Evolutionary conservation across 37 sponge, comb jelly and placozoan species (phyloP).

Genomic region (Cliona cf. orientalis): DNA sequence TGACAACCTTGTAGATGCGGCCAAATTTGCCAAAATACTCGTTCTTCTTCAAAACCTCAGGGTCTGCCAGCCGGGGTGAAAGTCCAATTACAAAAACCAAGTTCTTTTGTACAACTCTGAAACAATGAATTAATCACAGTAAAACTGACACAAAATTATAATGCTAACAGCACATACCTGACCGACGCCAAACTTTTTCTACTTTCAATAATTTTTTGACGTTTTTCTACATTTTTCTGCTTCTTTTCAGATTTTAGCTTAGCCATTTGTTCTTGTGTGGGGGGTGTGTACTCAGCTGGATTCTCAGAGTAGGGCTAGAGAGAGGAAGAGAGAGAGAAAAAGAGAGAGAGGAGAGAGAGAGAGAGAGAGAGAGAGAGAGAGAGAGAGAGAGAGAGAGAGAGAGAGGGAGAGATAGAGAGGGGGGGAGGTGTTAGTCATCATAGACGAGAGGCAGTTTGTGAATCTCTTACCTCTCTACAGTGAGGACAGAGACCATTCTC

Average conservation of each 20-base stretch:
- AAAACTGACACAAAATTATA: not conserved
- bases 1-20: constrained; percentile 86
- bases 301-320: constrained; percentile 87
- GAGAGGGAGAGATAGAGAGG: not conserved
- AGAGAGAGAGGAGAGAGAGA: constrained; percentile 24
- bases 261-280: constrained; percentile 80
- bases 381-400: constrained; percentile 12
- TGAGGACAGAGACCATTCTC: constrained; percentile 94
- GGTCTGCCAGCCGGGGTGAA: constrained; percentile 88
- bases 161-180: constrained; percentile 52
- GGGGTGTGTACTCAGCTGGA: constrained; percentile 92
- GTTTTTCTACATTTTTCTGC: constrained; percentile 76
- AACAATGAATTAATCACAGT: constrained; percentile 12
- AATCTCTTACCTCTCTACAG: constrained; percentile 85
- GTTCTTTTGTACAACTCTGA: constrained; percentile 92
- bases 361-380: constrained; percentile 20
- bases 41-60: constrained; percentile 86
- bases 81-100: constrained; percentile 96
- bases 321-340: constrained; percentile 3
- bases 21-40: constrained; percentile 95
- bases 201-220: constrained; percentile 89
- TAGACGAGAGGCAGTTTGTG: not conserved
- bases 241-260: constrained; percentile 84
- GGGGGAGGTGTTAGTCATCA: not conserved
- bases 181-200: constrained; percentile 89